A percentile compares a stretch with the other conserved stretches of the same genome.
Conservation (phyloP, 2,797 vertebrate genomes). For the Buceros bicornis region DNA sequence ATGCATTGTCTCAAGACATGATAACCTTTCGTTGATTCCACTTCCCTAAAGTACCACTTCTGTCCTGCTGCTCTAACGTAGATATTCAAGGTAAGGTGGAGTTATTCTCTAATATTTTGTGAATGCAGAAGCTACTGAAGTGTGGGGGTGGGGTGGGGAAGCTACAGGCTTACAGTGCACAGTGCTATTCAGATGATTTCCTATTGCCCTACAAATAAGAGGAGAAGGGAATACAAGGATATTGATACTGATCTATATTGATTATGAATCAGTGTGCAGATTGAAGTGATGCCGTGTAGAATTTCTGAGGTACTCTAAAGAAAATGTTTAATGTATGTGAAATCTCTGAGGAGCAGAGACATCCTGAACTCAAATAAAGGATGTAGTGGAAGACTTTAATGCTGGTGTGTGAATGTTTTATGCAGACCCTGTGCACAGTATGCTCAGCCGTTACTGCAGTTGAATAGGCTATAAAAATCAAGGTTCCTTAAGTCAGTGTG, state of each 20-base stretch:
- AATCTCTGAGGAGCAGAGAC: neutral
- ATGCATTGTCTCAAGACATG: neutral
- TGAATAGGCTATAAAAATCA: neutral
- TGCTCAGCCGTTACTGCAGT: neutral
- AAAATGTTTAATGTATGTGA: neutral
- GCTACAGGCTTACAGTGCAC: rapidly evolving
- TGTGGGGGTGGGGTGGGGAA: rapidly evolving
- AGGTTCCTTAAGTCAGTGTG: neutral
- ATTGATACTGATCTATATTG: too few relatives aligned
- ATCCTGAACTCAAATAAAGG: neutral
- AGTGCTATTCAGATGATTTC: neutral
- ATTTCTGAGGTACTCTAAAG: neutral
- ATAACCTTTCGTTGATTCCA: neutral
- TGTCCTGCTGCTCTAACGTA: neutral
- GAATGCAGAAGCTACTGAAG: neutral
- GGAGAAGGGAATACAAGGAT: neutral
- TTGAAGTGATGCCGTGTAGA: rapidly evolving
- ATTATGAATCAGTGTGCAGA: neutral
- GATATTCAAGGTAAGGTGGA: neutral
- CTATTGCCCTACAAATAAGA: neutral
- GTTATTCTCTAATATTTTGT: neutral
- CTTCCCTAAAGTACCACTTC: neutral
- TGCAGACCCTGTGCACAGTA: neutral
- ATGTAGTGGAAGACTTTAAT: neutral
- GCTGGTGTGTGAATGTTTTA: neutral